These are phyloP conservation scores for Prolemur simus DNA, from an alignment of 2,113 vertebrate genomes.

Conservation along the genomic window DNA sequence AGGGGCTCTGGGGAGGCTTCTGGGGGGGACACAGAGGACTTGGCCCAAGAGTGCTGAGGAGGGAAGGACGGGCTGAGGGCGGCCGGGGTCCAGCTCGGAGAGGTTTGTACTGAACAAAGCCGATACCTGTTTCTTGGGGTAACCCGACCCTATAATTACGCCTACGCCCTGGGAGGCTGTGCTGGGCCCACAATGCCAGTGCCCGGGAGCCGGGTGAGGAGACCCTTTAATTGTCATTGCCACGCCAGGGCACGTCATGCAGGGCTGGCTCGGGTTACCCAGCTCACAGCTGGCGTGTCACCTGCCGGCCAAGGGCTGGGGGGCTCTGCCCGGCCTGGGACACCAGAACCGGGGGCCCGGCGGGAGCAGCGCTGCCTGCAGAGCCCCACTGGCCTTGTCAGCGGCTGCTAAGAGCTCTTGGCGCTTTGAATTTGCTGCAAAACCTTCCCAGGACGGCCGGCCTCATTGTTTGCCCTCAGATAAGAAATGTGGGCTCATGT, in stretches of 20 bases:
- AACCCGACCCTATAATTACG: constrained; percentile 60
- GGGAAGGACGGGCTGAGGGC: not conserved
- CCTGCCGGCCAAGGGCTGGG: not conserved
- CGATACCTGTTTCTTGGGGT: constrained; percentile 65
- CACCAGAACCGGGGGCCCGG: not conserved
- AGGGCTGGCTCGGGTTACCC: constrained; percentile 41
- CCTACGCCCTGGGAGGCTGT: constrained; percentile 39
- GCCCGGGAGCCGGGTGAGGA: not conserved
- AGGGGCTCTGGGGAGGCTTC: not conserved
- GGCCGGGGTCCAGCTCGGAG: not conserved
- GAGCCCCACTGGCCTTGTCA: not conserved
- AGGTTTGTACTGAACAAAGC: not conserved
- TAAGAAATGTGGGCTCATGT: constrained; percentile 43
- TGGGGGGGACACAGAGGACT: accelerated
- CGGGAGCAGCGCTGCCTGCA: accelerated
- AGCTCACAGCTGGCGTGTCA: constrained; percentile 54
- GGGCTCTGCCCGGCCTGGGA: not conserved
- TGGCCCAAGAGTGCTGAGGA: not conserved
- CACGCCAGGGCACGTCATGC: not conserved
- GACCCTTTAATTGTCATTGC: constrained; percentile 44
- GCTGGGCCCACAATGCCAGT: not conserved
- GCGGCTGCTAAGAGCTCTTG: not conserved
- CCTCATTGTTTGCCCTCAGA: constrained; percentile 63
- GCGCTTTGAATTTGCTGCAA: not conserved
- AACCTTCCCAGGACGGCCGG: not conserved